Conservation (phyloP, 2,888 invertebrate genomes). For the Xanthorhoe designata region DNA sequence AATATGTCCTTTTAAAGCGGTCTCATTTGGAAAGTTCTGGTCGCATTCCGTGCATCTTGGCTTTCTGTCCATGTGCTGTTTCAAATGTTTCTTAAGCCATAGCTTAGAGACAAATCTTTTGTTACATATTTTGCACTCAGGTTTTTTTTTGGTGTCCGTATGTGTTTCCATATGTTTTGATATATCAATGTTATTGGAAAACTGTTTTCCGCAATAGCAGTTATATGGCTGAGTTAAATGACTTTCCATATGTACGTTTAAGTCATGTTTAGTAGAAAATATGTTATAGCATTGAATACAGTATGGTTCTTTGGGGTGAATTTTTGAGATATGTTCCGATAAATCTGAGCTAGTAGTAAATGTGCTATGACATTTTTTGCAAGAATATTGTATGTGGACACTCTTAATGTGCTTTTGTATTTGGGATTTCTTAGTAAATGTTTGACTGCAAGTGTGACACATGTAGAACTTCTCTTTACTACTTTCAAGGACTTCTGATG, state of each 20-base stretch:
- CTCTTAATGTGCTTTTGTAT: background rate
- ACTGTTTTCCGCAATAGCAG: too few species aligned
- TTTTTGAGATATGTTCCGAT: background rate
- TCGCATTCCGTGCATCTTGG: background rate
- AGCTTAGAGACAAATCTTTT: conserved; percentile 5
- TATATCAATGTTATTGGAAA: too few species aligned
- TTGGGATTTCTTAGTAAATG: background rate
- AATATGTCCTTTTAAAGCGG: background rate
- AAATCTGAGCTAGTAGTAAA: background rate
- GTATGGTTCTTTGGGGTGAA: background rate
- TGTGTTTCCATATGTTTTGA: too few species aligned
- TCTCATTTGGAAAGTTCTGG: background rate
- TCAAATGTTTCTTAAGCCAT: background rate
- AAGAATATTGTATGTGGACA: background rate
- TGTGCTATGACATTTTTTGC: background rate
- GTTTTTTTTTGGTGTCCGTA: background rate
- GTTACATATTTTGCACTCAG: conserved; percentile 3
- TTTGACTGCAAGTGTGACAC: background rate
- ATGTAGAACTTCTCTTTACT: background rate
- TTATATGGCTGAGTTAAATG: too few species aligned
- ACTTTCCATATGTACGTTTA: background rate
- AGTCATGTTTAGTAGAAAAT: background rate
- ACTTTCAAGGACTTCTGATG: too few species aligned
- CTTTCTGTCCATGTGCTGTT: background rate
- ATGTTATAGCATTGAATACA: background rate